These are phyloP conservation scores for Falco concolor DNA, from an alignment of 2,797 vertebrate species.

Conservation along the genomic window DNA sequence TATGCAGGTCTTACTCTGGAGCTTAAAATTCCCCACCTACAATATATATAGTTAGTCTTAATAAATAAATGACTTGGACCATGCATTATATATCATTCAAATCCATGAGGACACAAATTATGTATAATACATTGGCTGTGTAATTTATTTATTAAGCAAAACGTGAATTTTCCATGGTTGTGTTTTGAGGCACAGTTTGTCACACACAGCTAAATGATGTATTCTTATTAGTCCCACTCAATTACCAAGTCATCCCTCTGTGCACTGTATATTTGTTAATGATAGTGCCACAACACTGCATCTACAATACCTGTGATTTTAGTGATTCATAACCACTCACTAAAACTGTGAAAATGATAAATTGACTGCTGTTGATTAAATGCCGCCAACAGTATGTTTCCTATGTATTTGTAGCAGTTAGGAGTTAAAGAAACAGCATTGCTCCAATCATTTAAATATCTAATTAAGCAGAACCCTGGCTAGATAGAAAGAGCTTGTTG, in stretches of 20 bases:
- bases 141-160: slow-evolving; percentile 99
- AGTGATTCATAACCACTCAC: slow-evolving; percentile 81
- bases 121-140: slow-evolving; percentile 91
- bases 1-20: slow-evolving; percentile 61
- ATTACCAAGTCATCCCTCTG: slow-evolving; percentile 84
- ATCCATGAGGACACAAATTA: slow-evolving; percentile 87
- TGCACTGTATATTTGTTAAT: slow-evolving; percentile 78
- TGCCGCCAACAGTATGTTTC: slow-evolving; percentile 77
- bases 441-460: slow-evolving; percentile 78
- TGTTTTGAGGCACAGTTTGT: slow-evolving; percentile 84
- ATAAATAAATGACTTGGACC: slow-evolving; percentile 95
- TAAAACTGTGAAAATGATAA: slow-evolving; percentile 83
- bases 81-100: slow-evolving; percentile 94
- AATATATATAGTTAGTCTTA: slow-evolving; percentile 87
- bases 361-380: slow-evolving; percentile 82
- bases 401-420: slow-evolving; percentile 69
- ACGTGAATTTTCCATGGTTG: slow-evolving; percentile 87
- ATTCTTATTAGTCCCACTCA: slow-evolving; percentile 86
- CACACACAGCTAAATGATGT: slow-evolving; percentile 83
- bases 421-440: slow-evolving; percentile 76
- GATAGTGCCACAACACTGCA: slow-evolving; percentile 74
- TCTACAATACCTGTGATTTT: slow-evolving; percentile 81
- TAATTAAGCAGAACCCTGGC: slow-evolving; percentile 72
- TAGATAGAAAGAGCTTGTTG: slow-evolving; percentile 11
- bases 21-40: slow-evolving; percentile 74